Evolutionary conservation across 2,113 vertebrate genomes (phyloP).

Genomic region (Nipponia nippon): DNA sequence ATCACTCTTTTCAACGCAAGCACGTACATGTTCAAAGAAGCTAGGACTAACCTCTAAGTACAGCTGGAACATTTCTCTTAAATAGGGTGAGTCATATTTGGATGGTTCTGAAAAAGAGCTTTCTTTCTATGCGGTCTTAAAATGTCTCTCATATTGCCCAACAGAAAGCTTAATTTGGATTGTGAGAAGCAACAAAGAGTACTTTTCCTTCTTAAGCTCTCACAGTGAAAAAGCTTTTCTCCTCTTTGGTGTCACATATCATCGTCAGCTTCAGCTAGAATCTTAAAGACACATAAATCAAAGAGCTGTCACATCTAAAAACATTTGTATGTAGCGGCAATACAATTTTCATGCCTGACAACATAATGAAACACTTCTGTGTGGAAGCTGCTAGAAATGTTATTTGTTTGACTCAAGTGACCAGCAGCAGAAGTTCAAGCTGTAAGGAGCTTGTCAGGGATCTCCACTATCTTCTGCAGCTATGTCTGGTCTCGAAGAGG

Average conservation of each 20-base stretch:
- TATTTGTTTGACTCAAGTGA: not conserved
- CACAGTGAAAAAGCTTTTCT: not conserved
- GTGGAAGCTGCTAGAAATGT: not conserved
- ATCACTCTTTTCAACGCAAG: not conserved
- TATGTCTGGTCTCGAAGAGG: not conserved
- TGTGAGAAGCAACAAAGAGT: not conserved
- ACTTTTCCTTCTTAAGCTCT: not conserved
- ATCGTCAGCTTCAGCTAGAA: not conserved
- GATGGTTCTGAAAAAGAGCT: not conserved
- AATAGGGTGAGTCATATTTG: not conserved
- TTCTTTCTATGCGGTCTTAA: not conserved
- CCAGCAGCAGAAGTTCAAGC: not conserved
- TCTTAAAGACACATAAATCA: not conserved
- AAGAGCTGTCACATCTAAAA: conserved; percentile 10
- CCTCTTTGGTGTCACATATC: not conserved
- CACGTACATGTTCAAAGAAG: not conserved
- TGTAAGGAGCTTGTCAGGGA: not conserved
- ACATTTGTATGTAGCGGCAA: not conserved
- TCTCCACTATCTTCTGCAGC: not conserved
- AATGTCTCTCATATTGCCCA: not conserved
- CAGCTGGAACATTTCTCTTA: not conserved
- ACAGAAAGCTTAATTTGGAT: not conserved
- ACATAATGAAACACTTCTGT: conserved; percentile 33
- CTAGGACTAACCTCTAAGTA: not conserved
- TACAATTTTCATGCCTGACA: conserved; percentile 23